A percentile compares a stretch with the other conserved stretches of the same genome.
Conservation (phyloP, 2,113 vertebrate species). For the Psittacara wagleri region DNA sequence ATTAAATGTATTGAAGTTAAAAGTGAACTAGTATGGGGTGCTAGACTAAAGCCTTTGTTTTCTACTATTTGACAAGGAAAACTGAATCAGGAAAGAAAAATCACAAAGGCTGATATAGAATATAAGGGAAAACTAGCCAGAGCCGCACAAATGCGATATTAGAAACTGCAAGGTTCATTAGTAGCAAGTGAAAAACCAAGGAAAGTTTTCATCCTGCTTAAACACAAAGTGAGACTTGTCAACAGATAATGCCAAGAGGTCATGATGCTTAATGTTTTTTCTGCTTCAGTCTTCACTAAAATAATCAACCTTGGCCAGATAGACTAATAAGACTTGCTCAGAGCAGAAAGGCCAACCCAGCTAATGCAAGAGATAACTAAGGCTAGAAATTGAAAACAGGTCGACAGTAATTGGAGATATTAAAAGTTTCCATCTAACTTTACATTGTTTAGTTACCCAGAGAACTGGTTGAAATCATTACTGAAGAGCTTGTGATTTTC, state of each 20-base stretch:
- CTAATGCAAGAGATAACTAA: background rate
- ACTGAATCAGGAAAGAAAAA: background rate
- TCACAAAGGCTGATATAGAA: background rate
- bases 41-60: background rate
- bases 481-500: background rate
- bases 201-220: background rate
- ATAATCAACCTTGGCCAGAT: background rate
- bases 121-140: background rate
- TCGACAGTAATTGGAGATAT: background rate
- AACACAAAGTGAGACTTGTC: background rate
- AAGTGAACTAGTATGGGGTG: background rate
- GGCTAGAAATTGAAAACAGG: background rate
- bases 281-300: background rate
- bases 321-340: background rate
- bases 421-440: background rate
- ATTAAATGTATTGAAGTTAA: background rate
- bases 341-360: background rate
- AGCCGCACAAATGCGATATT: background rate
- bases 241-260: background rate
- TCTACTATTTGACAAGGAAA: background rate
- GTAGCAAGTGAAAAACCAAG: background rate
- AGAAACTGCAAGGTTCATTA: background rate
- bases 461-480: background rate
- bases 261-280: background rate
- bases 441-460: background rate